phyloP scores from a whole-genome alignment of 2,113 vertebrate species.

The Mus spicilegus region DNA sequence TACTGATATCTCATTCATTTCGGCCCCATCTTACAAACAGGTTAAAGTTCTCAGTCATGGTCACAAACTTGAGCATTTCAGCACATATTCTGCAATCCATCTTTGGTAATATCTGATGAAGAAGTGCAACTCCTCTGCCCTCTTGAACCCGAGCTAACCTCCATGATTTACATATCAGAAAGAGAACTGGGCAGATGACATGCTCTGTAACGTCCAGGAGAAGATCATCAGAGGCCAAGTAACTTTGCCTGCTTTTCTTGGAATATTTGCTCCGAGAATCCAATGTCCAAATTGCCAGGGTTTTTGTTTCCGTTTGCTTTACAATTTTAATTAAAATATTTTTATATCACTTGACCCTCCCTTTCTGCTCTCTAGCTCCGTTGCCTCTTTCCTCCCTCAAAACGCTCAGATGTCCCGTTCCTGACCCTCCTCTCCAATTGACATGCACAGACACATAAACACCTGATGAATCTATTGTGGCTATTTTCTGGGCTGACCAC shows the following conservation, averaged over 20 bases:
- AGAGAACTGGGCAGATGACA: neutral
- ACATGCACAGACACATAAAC: neutral
- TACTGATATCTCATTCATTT: neutral
- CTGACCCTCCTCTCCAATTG: neutral
- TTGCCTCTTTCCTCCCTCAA: neutral
- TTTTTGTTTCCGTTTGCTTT: neutral
- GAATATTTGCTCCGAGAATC: neutral
- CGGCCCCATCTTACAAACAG: neutral
- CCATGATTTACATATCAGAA: neutral
- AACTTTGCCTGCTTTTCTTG: neutral
- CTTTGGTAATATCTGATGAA: neutral
- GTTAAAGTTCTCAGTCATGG: neutral
- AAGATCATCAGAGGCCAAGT: neutral
- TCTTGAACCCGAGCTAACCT: neutral
- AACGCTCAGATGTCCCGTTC: neutral
- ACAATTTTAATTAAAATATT: neutral
- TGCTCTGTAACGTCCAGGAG: neutral
- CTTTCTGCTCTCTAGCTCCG: neutral
- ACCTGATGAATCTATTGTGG: neutral
- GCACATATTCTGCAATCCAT: neutral
- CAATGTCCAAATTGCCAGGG: neutral
- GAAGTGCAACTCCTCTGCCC: neutral
- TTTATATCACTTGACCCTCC: neutral
- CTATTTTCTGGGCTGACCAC: neutral
- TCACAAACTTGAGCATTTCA: neutral